Base-by-base conservation (phyloP, 2,888 invertebrate species). In the Scaptomyza cyrtandrae region DNA sequence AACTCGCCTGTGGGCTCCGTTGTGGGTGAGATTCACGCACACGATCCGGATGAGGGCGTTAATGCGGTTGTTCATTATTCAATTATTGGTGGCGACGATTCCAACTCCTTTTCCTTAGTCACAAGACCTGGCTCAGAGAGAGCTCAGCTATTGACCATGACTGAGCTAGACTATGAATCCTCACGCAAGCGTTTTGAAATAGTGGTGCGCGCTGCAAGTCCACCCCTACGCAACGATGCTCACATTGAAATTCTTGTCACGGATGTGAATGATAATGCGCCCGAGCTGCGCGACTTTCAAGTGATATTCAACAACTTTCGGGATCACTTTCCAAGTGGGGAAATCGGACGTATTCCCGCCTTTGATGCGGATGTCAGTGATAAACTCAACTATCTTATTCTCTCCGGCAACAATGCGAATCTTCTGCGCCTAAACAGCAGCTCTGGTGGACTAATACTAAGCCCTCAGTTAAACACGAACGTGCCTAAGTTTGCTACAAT, bases 1-100 rank as follows among this genome's bases (percentile, higher is more conserved):
- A 99, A 99, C 91, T 98, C 98, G n/a, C 98, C 99, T 0, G 95
- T 98, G 1, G 99, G 98, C 0, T 97, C 98, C 0, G 96, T 97
- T 0, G 97, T 99, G 0, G 98, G 98, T 0, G 96, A 96, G 87
- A 95, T 99, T 59, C 94, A 96, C 85, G 97, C 98, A 0, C 95
- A 95, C 80, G 98, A 99, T 92, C 97, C 98, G 0, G 98, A 99
- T 84, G 97, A 98, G 89, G 98, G 98, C 0, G 94, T 95, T 0
- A 98, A 98, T 91, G 97, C 98, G 0, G 95, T 96, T 1, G 96
- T 99, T 0, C 97, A 97, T 86, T 99, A 99, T 91, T 97, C 97
- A 10, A 98, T 99, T 43, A 97, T 98, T 88, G 98, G 96, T 9
- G 98, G 98, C 2, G 97, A 97, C 76, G 98, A 98, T 90, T 96